These are phyloP conservation scores for Dicyrtomina minuta DNA, from an alignment of 2,888 invertebrate genomes.

Conservation along the genomic window DNA sequence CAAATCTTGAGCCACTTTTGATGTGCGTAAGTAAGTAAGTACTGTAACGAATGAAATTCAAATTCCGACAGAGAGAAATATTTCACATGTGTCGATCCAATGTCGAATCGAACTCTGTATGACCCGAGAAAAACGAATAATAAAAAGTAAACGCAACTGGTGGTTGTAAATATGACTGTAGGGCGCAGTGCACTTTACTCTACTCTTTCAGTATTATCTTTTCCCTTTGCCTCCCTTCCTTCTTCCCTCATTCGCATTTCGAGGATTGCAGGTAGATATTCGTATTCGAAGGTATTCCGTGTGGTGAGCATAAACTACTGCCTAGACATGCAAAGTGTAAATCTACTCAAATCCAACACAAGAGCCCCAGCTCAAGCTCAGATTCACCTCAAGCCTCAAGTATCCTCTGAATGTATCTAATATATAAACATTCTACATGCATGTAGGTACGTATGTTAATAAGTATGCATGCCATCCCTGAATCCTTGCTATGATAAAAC, in stretches of 20 bases:
- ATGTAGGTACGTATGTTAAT: background rate
- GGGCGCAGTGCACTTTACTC: constrained; percentile 19
- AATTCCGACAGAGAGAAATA: too few relatives aligned
- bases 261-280: too few relatives aligned
- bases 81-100: background rate
- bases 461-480: too few relatives aligned
- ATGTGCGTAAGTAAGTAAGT: too few relatives aligned
- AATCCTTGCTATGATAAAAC: too few relatives aligned
- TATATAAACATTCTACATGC: too few relatives aligned
- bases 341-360: constrained; percentile 7
- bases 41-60: too few relatives aligned
- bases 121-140: constrained; percentile 14
- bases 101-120: background rate
- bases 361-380: background rate
- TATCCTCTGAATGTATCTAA: background rate
- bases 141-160: constrained; percentile 7
- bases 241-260: constrained; percentile 13
- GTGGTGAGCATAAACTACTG: constrained; percentile 7
- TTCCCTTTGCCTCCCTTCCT: constrained; percentile 14
- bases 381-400: constrained; percentile 5
- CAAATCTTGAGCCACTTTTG: too few relatives aligned
- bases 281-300: too few relatives aligned
- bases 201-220: constrained; percentile 1
- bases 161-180: constrained; percentile 5
- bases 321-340: background rate